Conservation (phyloP, 2,113 vertebrate genomes). For the Hystrix cristata region DNA sequence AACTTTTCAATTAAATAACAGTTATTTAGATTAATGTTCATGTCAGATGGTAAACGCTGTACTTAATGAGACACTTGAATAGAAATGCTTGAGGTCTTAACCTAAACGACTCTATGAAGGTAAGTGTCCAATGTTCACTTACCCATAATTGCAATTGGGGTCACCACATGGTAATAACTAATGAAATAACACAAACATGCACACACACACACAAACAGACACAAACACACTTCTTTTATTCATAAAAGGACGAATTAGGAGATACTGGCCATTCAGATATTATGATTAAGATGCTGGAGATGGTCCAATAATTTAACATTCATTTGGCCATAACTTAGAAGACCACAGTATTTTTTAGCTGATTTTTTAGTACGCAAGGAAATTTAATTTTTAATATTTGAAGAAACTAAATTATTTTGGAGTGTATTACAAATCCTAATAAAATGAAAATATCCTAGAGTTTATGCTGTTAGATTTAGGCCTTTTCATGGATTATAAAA, state of each 20-base stretch:
- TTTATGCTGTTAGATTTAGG: neutral
- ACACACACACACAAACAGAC: neutral
- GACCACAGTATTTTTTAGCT: slow-evolving; percentile 23
- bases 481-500: neutral
- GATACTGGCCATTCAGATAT: neutral
- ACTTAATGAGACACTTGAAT: slow-evolving; percentile 52
- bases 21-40: slow-evolving; percentile 60
- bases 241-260: slow-evolving; percentile 20
- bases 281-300: neutral
- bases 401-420: neutral
- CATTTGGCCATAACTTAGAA: slow-evolving; percentile 3
- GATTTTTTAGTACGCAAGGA: neutral
- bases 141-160: neutral
- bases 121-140: slow-evolving; percentile 33
- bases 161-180: slow-evolving; percentile 11
- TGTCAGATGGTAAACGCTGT: neutral
- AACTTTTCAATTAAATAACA: slow-evolving; percentile 51
- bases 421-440: slow-evolving; percentile 37
- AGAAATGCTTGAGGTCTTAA: slow-evolving; percentile 8
- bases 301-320: neutral
- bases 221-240: slow-evolving; percentile 30
- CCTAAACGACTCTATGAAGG: neutral
- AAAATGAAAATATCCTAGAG: neutral
- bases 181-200: neutral
- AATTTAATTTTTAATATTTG: slow-evolving; percentile 27